Percentiles rank a stretch among this genome's conserved stretches.
Conservation (phyloP, 2,113 vertebrate genomes). For the Bubo bubo region DNA sequence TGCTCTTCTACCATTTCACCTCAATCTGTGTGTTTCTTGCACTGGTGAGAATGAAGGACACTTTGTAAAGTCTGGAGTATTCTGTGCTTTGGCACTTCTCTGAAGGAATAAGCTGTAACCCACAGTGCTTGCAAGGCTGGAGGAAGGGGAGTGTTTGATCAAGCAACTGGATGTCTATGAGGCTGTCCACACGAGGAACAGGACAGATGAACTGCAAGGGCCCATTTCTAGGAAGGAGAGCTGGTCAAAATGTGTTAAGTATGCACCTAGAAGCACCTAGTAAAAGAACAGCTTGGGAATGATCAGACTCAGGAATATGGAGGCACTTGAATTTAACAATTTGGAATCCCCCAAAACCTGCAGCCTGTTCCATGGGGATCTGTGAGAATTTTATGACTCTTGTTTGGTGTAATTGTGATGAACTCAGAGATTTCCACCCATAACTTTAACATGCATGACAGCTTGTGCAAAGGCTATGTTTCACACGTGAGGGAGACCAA, state of each 20-base stretch:
- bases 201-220: neutral
- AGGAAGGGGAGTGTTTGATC: neutral
- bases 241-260: neutral
- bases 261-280: neutral
- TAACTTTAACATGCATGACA: neutral
- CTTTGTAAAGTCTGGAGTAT: neutral
- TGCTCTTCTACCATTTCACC: neutral
- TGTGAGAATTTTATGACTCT: neutral
- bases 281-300: neutral
- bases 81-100: neutral
- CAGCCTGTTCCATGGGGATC: neutral
- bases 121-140: neutral
- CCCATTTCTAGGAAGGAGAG: neutral
- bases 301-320: neutral
- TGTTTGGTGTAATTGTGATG: neutral
- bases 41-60: neutral
- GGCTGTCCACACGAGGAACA: neutral
- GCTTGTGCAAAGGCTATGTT: neutral
- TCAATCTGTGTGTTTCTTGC: neutral
- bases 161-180: neutral
- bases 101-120: neutral
- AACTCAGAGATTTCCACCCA: neutral
- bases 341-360: rapidly evolving
- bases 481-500: neutral
- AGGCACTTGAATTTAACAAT: neutral